Evolutionary conservation across 2,888 invertebrate genomes (phyloP).

Genomic region (Drosophila histrio): DNA sequence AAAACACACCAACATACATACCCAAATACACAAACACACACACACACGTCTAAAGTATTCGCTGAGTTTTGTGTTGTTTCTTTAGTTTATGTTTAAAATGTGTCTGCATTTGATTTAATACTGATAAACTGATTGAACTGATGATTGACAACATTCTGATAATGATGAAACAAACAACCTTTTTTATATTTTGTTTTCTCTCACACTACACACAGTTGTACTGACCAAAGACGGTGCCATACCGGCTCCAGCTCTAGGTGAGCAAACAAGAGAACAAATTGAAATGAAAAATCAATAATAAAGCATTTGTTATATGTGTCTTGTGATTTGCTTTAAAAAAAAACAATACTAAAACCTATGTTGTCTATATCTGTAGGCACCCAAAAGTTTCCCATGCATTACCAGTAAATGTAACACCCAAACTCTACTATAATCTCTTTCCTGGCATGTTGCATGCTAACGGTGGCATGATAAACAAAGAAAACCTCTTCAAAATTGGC

Average conservation of each 20-base stretch:
- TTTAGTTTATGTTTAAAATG: slow-evolving; percentile 37
- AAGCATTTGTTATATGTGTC: slow-evolving; percentile 45
- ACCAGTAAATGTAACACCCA: slow-evolving; percentile 18
- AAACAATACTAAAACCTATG: slow-evolving; percentile 6
- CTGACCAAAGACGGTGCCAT: slow-evolving; percentile 85
- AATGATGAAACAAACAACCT: slow-evolving; percentile 43
- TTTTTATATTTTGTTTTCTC: slow-evolving; percentile 62
- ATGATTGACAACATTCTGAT: slow-evolving; percentile 21
- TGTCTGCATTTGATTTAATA: slow-evolving; percentile 38
- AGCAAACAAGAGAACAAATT: slow-evolving; percentile 74
- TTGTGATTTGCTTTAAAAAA: slow-evolving; percentile 50
- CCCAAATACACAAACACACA: background rate
- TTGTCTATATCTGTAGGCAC: slow-evolving; percentile 47
- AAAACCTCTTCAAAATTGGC: slow-evolving; percentile 35
- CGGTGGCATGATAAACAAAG: slow-evolving; percentile 48
- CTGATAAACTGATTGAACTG: slow-evolving; percentile 19
- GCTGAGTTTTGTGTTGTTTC: slow-evolving; percentile 35
- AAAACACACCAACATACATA: background rate
- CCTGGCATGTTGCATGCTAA: slow-evolving; percentile 59
- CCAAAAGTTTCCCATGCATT: slow-evolving; percentile 12
- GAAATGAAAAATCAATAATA: slow-evolving; percentile 31
- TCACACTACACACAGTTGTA: slow-evolving; percentile 80
- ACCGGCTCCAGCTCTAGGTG: slow-evolving; percentile 85
- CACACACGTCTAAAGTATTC: slow-evolving; percentile 5
- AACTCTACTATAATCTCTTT: slow-evolving; percentile 16